Conservation (phyloP, 2,888 invertebrate genomes). For the Plebejus argus region DNA sequence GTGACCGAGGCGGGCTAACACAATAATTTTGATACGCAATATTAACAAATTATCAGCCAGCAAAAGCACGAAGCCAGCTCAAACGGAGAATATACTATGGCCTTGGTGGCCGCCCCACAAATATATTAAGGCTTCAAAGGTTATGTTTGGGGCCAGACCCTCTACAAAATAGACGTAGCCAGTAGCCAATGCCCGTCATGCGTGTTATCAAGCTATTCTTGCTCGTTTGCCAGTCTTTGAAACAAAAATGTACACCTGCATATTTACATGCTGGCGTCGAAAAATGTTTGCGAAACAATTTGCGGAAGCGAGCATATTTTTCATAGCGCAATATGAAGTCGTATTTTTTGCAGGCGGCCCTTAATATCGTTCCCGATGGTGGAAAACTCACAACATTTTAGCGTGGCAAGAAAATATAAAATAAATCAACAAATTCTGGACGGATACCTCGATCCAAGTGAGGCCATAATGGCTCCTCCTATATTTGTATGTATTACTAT, state of each 20-base stretch:
- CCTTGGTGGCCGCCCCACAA: too few relatives aligned
- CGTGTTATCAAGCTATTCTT: background rate
- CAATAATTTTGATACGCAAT: background rate
- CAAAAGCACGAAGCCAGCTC: too few relatives aligned
- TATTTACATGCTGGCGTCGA: slow-evolving; percentile 14
- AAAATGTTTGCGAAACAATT: background rate
- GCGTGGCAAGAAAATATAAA: slow-evolving; percentile 64
- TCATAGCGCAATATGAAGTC: slow-evolving; percentile 8
- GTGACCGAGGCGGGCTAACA: background rate
- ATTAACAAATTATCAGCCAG: background rate
- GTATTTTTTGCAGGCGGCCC: slow-evolving; percentile 55
- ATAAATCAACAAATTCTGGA: slow-evolving; percentile 73
- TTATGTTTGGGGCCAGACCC: too few relatives aligned
- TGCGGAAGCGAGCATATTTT: slow-evolving; percentile 7
- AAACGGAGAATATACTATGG: too few relatives aligned
- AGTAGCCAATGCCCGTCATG: too few relatives aligned
- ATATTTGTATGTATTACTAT: slow-evolving; percentile 62
- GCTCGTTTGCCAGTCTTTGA: background rate
- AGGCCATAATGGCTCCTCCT: slow-evolving; percentile 67
- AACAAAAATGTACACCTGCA: background rate
- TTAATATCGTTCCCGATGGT: slow-evolving; percentile 72
- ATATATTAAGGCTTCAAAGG: too few relatives aligned
- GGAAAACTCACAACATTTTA: slow-evolving; percentile 61
- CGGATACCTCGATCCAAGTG: slow-evolving; percentile 61
- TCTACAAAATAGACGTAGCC: too few relatives aligned